phyloP scores from a whole-genome alignment of 2,888 invertebrate genomes.

The Rhingia campestris region DNA sequence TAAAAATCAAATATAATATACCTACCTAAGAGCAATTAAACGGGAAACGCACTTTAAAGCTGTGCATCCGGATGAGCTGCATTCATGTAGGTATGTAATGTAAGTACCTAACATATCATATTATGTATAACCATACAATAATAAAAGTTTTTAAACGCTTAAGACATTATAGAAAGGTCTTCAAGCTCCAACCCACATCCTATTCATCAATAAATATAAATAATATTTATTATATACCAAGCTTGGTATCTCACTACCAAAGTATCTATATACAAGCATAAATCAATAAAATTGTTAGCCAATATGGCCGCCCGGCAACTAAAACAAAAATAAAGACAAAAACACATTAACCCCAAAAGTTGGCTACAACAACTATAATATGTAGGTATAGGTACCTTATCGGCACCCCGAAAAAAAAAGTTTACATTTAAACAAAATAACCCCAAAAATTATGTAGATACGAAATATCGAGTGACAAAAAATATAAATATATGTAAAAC shows the following conservation, averaged over 20 bases:
- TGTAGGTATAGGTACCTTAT: slow-evolving; percentile 10
- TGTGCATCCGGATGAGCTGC: too few relatives aligned
- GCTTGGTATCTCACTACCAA: neutral
- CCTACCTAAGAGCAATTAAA: too few relatives aligned
- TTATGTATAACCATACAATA: neutral
- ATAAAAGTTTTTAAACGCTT: neutral
- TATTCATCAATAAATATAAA: slow-evolving; percentile 22
- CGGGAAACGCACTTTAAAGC: too few relatives aligned
- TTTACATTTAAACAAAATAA: neutral
- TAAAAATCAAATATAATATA: too few relatives aligned
- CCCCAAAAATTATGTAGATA: too few relatives aligned
- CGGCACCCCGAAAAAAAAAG: slow-evolving; percentile 16
- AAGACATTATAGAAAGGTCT: neutral
- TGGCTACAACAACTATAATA: slow-evolving; percentile 9
- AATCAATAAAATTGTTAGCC: slow-evolving; percentile 72
- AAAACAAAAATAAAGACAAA: slow-evolving; percentile 34
- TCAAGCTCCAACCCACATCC: slow-evolving; percentile 4
- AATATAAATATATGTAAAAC: neutral
- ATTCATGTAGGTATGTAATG: neutral
- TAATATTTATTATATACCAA: neutral
- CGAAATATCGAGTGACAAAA: too few relatives aligned
- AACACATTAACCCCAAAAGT: slow-evolving; percentile 30
- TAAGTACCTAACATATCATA: neutral
- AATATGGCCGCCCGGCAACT: slow-evolving; percentile 71
- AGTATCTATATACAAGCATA: slow-evolving; percentile 47